Evolutionary conservation across 2,797 vertebrate genomes (phyloP).

Genomic region (Lithobates pipiens): DNA sequence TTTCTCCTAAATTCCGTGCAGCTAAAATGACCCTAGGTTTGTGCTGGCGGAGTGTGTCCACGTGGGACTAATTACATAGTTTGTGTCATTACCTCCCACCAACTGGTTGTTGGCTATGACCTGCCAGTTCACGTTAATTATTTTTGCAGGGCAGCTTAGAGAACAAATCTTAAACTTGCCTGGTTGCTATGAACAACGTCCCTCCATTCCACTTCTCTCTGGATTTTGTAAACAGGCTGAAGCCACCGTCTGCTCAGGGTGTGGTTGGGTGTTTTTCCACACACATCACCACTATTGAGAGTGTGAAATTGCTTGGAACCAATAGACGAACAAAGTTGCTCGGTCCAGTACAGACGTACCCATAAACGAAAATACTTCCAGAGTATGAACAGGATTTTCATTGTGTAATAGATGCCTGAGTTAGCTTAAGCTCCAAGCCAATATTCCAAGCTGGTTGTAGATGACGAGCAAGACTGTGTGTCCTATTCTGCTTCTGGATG

Average conservation of each 20-base stretch:
- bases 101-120: no score
- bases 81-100: no score
- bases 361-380: not conserved
- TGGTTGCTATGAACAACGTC: not conserved
- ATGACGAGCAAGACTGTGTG: not conserved
- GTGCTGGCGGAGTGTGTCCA: no score
- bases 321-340: not conserved
- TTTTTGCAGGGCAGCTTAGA: not conserved
- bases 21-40: no score
- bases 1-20: no score
- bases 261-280: not conserved
- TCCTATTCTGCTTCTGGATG: not conserved
- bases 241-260: slow-evolving; percentile 5
- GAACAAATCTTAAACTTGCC: not conserved
- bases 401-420: not conserved
- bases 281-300: not conserved
- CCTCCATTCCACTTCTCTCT: not conserved
- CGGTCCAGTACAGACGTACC: not conserved
- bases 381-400: not conserved
- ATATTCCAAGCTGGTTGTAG: not conserved
- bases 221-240: not conserved
- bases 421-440: not conserved
- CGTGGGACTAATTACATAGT: no score
- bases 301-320: not conserved
- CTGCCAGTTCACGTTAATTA: not conserved